Conservation (phyloP, 2,797 vertebrate genomes). For the Smutsia gigantea region DNA sequence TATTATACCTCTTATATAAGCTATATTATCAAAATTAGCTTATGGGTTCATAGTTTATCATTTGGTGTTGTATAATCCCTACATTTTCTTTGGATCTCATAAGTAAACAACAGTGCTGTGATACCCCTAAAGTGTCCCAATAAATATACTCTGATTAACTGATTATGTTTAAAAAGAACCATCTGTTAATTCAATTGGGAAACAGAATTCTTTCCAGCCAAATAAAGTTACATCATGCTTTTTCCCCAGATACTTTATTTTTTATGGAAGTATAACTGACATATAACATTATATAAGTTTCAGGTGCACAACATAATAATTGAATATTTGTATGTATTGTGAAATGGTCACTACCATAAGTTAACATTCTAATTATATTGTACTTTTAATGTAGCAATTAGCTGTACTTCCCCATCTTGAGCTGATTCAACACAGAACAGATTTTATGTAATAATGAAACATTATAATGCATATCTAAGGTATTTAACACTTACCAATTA, state of each 20-base stretch:
- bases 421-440: slow-evolving; percentile 20
- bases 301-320: not conserved
- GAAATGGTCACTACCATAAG: not conserved
- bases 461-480: not conserved
- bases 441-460: not conserved
- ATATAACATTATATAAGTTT: not conserved
- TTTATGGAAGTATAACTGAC: not conserved
- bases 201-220: not conserved
- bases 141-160: slow-evolving; percentile 29
- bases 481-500: slow-evolving; percentile 8
- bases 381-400: not conserved
- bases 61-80: not conserved
- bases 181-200: not conserved
- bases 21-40: not conserved
- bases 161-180: slow-evolving; percentile 10
- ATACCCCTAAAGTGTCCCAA: not conserved
- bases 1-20: not conserved
- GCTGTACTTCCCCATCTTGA: not conserved
- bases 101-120: slow-evolving; percentile 11
- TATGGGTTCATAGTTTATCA: not conserved
- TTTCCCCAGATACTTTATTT: not conserved
- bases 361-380: not conserved
- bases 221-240: not conserved
- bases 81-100: not conserved
- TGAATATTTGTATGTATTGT: not conserved